phyloP scores from a whole-genome alignment of 2,888 invertebrate species.

The Pachycephus smyrnensis region DNA sequence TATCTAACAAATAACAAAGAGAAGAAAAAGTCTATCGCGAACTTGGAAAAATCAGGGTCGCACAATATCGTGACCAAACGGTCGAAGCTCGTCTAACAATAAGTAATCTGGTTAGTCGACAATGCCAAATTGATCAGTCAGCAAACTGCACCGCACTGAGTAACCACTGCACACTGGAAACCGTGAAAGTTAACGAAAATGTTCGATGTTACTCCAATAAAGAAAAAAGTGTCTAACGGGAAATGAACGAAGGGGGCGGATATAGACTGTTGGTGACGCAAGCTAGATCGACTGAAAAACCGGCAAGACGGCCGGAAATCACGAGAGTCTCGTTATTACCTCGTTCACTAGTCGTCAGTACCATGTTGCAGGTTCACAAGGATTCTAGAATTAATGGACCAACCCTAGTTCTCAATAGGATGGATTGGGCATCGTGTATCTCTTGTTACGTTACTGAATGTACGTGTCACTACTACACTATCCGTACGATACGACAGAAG shows the following conservation, averaged over 20 bases:
- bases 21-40: background rate
- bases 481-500: background rate
- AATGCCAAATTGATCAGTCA: background rate
- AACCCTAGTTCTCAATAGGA: background rate
- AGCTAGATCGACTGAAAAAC: background rate
- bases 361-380: background rate
- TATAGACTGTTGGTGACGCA: background rate
- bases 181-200: background rate
- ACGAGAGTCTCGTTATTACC: background rate
- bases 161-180: background rate
- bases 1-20: background rate
- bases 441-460: background rate
- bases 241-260: slow-evolving; percentile 12
- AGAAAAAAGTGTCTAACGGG: slow-evolving; percentile 23
- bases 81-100: background rate
- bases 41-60: background rate
- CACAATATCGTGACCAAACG: background rate
- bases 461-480: background rate
- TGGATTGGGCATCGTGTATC: background rate
- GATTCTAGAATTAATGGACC: background rate
- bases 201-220: background rate
- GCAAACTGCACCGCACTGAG: background rate
- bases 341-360: background rate
- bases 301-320: background rate
- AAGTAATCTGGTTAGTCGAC: background rate